phyloP scores from a whole-genome alignment of 2,888 invertebrate genomes.

The Xanthorhoe spadicearia region DNA sequence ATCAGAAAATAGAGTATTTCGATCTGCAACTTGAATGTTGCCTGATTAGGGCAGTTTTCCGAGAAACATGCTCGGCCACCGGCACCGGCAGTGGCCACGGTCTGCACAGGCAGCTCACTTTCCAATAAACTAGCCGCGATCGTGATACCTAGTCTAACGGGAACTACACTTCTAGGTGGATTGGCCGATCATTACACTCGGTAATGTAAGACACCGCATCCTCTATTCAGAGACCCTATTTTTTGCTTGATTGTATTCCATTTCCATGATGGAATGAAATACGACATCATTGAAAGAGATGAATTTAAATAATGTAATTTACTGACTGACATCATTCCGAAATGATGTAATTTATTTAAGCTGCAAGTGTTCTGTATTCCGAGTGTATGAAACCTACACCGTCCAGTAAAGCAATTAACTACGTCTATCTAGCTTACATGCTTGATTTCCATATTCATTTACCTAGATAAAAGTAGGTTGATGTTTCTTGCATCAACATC shows the following conservation, averaged over 20 bases:
- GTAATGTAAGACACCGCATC: conserved; percentile 44
- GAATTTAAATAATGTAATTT: conserved; percentile 43
- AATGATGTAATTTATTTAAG: conserved; percentile 36
- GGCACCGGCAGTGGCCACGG: conserved; percentile 67
- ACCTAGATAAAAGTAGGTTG: conserved; percentile 6
- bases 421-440: neutral
- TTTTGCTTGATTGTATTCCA: conserved; percentile 36
- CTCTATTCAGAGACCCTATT: conserved; percentile 41
- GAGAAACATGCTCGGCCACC: conserved; percentile 59
- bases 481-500: conserved; percentile 1
- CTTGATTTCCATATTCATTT: conserved; percentile 3
- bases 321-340: conserved; percentile 38
- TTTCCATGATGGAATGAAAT: conserved; percentile 38
- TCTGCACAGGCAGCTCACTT: conserved; percentile 74
- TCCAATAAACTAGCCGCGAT: conserved; percentile 78
- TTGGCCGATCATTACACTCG: conserved; percentile 65
- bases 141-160: conserved; percentile 80
- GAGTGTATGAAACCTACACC: conserved; percentile 4
- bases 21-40: conserved; percentile 48
- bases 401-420: conserved; percentile 11
- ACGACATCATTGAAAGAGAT: conserved; percentile 44
- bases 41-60: conserved; percentile 61
- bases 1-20: conserved; percentile 33
- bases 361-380: conserved; percentile 17
- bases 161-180: conserved; percentile 70